phyloP scores from a whole-genome alignment of 2,113 vertebrate genomes.

The Hippopotamus amphibius region DNA sequence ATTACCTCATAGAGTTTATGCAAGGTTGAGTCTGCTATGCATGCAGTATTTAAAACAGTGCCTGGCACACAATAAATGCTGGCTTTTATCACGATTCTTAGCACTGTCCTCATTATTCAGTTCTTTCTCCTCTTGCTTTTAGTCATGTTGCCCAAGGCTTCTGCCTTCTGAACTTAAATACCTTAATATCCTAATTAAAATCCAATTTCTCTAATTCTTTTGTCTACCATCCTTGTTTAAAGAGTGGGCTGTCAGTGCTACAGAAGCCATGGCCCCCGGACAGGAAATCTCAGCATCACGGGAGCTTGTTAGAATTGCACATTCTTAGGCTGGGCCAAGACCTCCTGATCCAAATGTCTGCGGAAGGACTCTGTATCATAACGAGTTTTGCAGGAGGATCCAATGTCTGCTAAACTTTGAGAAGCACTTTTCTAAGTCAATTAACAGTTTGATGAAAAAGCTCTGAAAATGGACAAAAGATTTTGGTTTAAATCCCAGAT shows the following conservation, averaged over 20 bases:
- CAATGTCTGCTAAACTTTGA: not conserved
- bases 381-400: not conserved
- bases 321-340: not conserved
- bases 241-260: not conserved
- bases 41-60: not conserved
- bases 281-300: not conserved
- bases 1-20: not conserved
- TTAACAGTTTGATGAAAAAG: not conserved
- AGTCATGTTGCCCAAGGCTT: not conserved
- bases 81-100: not conserved
- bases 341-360: not conserved
- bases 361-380: not conserved
- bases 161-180: constrained; percentile 8
- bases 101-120: not conserved
- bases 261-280: not conserved
- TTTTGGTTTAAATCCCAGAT: not conserved
- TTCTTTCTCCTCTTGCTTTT: not conserved
- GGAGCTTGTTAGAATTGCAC: not conserved
- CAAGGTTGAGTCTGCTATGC: not conserved
- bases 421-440: not conserved
- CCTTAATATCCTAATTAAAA: not conserved
- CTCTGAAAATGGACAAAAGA: not conserved
- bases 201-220: not conserved
- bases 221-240: not conserved
- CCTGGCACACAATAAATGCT: not conserved